Conservation (phyloP, 2,888 invertebrate genomes). For the Stramonita haemastoma region DNA sequence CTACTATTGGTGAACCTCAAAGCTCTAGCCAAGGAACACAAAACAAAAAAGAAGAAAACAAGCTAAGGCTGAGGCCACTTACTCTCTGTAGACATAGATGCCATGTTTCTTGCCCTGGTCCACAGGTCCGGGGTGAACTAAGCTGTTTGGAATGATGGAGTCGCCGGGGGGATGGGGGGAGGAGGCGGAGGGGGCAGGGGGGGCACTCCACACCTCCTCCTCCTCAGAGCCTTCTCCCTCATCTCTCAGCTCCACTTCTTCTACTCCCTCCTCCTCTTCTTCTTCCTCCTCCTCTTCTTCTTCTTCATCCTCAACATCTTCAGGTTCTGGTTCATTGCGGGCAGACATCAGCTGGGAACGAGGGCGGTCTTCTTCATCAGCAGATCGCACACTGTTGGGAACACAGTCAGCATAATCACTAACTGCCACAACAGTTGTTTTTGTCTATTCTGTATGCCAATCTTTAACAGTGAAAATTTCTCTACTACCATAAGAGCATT, state of each 20-base stretch:
- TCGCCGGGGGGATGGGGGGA: slow-evolving; percentile 40
- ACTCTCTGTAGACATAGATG: slow-evolving; percentile 76
- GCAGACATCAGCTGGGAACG: not conserved
- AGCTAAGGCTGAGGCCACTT: slow-evolving; percentile 48
- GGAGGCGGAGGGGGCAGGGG: slow-evolving; percentile 36
- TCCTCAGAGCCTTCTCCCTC: slow-evolving; percentile 76
- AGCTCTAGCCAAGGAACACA: too few relatives aligned
- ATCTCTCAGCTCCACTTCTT: slow-evolving; percentile 40
- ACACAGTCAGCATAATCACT: too few relatives aligned
- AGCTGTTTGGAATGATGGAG: slow-evolving; percentile 53
- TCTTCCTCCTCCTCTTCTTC: slow-evolving; percentile 80
- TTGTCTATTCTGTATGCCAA: too few relatives aligned
- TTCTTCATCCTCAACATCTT: slow-evolving; percentile 79
- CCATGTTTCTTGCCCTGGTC: slow-evolving; percentile 67
- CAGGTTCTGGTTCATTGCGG: slow-evolving; percentile 34
- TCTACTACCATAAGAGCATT: too few relatives aligned
- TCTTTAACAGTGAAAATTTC: too few relatives aligned
- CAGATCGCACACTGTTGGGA: slow-evolving; percentile 23
- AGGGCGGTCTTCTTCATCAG: slow-evolving; percentile 28
- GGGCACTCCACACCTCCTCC: slow-evolving; percentile 45
- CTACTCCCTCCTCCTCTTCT: slow-evolving; percentile 39
- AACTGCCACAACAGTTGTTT: too few relatives aligned
- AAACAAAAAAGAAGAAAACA: too few relatives aligned
- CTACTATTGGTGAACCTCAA: too few relatives aligned
- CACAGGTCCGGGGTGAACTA: slow-evolving; percentile 47